Evolutionary conservation across 1,140 invertebrate genomes (phyloP), one percentile per base, ranked within the genome.

Genomic region (Drosophila truncata): DNA sequence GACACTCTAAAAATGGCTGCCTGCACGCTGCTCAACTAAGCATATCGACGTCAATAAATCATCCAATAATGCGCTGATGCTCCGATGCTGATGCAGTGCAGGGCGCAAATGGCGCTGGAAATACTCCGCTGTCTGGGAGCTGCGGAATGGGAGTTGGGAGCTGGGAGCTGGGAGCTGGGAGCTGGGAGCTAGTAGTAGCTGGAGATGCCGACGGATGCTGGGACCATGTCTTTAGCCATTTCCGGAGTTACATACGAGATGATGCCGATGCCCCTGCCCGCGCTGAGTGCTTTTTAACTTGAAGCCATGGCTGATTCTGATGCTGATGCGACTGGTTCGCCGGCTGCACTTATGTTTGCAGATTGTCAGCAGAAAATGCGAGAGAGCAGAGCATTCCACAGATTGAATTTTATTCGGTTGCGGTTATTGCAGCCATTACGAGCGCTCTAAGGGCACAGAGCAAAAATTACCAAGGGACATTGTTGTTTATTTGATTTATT

Each of bases 11-110:
- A 87, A 88, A 80, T 88, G 77, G 84, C 69, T 75, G 71, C 62
- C 60, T 71, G 69, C 63, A 77, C 80, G 70, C 66, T 87, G 72
- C 78, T 87, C 80, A 91, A 90, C 88, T 91, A 85, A 88, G 90
- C 90, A 91, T 82, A 91, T 82, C 88, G 88, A 91, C 88, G 77
- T 91, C 90, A 91, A 91, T 91, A 91, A 91, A 91, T 91, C 88
- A 91, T 91, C 74, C 82, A 82, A 91, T 91, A 91, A 91, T 91
- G 83, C 81, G 80, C 61, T 75, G 84, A 82, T 82, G 80, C 70
- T 64, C 52, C 52, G 58, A 54, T 63, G 74, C 78, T 71, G 73
- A 63, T 80, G 67, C 79, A 78, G 78, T 70, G 72, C 58, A 59
- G 31, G 64, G 64, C 55, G 79, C 66, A 79, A 87, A 79, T 78